Evolutionary conservation across 2,888 invertebrate genomes (phyloP).

Genomic region (Atrina japonica): DNA sequence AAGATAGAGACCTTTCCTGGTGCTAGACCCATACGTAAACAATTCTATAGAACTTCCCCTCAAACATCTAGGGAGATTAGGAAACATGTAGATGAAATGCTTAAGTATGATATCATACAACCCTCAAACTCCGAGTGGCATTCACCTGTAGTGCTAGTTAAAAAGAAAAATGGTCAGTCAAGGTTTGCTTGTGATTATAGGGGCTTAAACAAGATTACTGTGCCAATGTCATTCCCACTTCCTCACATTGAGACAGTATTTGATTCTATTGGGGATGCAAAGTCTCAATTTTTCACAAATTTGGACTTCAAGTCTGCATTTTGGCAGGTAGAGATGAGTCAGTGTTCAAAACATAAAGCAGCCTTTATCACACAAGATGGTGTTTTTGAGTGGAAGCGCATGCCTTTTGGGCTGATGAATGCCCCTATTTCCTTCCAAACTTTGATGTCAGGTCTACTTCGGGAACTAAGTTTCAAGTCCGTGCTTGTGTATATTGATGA

Average conservation of each 20-base stretch:
- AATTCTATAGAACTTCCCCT: conserved; percentile 42
- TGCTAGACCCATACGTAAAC: conserved; percentile 38
- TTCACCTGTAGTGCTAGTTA: conserved; percentile 32
- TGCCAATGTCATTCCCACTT: conserved; percentile 47
- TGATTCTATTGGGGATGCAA: conserved; percentile 47
- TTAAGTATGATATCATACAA: conserved; percentile 39
- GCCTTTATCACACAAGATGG: conserved; percentile 47
- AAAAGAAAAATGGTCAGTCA: conserved; percentile 47
- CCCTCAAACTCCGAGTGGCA: conserved; percentile 31
- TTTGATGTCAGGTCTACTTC: conserved; percentile 45
- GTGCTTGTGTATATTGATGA: conserved; percentile 51
- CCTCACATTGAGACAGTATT: conserved; percentile 49
- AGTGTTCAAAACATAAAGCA: conserved; percentile 35
- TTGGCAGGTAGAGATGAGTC: conserved; percentile 28
- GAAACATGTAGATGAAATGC: conserved; percentile 40
- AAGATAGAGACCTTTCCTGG: conserved; percentile 50
- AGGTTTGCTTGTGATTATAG: conserved; percentile 52
- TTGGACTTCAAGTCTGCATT: conserved; percentile 43
- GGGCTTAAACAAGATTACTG: conserved; percentile 37
- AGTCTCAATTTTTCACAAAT: conserved; percentile 42
- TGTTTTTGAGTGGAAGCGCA: conserved; percentile 38
- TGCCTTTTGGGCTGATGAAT: conserved; percentile 51
- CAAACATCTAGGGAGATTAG: conserved; percentile 38
- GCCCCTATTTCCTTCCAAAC: conserved; percentile 47
- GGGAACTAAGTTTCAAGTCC: conserved; percentile 49